Conservation (phyloP, 2,113 vertebrate species). For the Coracopsis vasa region DNA sequence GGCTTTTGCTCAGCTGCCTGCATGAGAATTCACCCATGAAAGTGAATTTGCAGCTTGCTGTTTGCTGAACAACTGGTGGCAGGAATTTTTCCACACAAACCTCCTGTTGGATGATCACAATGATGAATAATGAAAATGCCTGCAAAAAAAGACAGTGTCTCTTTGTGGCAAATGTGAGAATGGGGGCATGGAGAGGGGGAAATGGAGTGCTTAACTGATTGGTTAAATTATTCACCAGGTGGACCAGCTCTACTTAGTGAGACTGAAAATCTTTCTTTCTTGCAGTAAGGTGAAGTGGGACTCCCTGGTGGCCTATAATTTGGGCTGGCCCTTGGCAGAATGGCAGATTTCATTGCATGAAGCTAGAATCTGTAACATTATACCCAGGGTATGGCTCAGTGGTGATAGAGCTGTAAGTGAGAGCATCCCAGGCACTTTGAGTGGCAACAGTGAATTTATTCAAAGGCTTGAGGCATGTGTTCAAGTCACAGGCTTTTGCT, state of each 20-base stretch:
- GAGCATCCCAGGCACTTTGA: background rate
- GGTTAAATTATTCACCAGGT: slow-evolving; percentile 19
- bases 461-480: background rate
- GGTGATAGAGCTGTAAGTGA: background rate
- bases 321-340: background rate
- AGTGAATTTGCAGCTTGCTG: background rate
- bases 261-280: background rate
- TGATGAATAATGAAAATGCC: background rate
- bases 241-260: background rate
- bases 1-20: background rate
- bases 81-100: background rate
- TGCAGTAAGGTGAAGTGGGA: background rate
- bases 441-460: background rate
- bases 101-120: background rate
- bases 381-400: background rate
- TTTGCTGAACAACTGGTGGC: background rate
- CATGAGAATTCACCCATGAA: background rate
- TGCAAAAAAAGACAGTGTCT: background rate
- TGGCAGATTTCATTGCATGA: background rate
- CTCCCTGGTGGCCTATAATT: background rate
- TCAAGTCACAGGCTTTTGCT: background rate
- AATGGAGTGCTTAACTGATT: background rate
- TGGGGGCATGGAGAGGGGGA: background rate
- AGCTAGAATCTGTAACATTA: background rate
- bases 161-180: background rate